phyloP scores from a whole-genome alignment of 2,113 vertebrate species.

The Ahaetulla prasina region DNA sequence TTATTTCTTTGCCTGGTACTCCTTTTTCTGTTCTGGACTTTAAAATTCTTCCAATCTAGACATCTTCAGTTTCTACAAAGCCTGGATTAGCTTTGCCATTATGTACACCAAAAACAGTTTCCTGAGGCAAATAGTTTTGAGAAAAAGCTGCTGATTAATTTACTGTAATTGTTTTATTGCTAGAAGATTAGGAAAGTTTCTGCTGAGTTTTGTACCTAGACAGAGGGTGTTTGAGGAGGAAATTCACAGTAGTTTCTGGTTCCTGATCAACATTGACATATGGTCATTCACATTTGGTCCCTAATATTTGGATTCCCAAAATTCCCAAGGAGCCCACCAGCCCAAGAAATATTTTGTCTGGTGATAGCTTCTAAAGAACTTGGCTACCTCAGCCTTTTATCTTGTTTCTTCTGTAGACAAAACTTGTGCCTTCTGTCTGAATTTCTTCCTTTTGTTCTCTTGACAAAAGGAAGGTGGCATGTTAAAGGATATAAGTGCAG shows the following conservation, averaged over 20 bases:
- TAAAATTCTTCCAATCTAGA: neutral
- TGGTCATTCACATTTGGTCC: neutral
- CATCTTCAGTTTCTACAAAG: neutral
- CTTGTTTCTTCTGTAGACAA: neutral
- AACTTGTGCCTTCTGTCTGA: neutral
- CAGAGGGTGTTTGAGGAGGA: neutral
- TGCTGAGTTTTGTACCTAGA: neutral
- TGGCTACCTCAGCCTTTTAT: neutral
- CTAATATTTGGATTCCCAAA: neutral
- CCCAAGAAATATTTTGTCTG: neutral
- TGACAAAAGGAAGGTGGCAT: neutral
- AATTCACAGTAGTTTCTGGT: neutral
- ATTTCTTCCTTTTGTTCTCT: neutral
- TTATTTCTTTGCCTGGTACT: too few relatives aligned
- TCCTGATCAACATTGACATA: neutral
- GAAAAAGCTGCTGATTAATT: neutral
- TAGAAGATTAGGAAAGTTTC: neutral
- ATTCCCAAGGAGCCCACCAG: neutral
- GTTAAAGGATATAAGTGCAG: neutral
- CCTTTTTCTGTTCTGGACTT: neutral
- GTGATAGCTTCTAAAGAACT: neutral
- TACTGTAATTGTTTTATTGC: neutral
- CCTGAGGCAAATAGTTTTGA: neutral
- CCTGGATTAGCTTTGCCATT: neutral
- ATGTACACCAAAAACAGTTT: neutral